Evolutionary conservation across 2,113 vertebrate species (phyloP).

Genomic region (Seriola rivoliana): DNA sequence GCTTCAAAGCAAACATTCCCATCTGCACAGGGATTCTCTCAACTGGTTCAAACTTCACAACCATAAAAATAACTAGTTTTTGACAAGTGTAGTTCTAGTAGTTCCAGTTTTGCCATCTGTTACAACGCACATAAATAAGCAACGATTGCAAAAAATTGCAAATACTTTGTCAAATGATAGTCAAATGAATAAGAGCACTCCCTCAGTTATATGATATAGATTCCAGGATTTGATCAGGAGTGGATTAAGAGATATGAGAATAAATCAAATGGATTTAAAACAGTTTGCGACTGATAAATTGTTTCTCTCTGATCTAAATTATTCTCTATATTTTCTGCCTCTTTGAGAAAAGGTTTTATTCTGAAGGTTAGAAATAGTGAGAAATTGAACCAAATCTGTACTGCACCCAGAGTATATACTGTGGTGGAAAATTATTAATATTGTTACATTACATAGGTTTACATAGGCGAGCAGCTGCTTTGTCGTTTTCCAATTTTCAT

Average conservation of each 20-base stretch:
- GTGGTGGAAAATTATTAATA: not conserved
- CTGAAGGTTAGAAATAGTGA: not conserved
- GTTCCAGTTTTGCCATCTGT: too few relatives aligned
- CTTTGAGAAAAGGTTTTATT: not conserved
- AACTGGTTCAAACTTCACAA: too few relatives aligned
- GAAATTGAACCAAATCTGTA: too few relatives aligned
- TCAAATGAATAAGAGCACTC: too few relatives aligned
- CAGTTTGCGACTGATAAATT: not conserved
- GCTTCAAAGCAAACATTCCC: not conserved
- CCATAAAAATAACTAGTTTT: too few relatives aligned
- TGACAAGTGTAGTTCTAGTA: too few relatives aligned
- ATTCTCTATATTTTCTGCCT: not conserved
- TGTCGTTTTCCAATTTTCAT: not conserved
- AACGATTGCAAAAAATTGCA: not conserved
- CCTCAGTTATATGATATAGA: not conserved
- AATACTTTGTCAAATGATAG: not conserved
- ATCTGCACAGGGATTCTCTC: not conserved
- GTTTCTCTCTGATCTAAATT: not conserved
- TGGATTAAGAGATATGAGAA: not conserved
- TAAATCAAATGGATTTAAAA: not conserved
- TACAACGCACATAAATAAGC: too few relatives aligned
- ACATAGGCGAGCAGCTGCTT: too few relatives aligned
- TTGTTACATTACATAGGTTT: not conserved
- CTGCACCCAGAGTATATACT: not conserved
- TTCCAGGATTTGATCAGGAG: not conserved